Percentiles rank a stretch among this genome's conserved stretches.
phyloP scores from a whole-genome alignment of 2,888 invertebrate species.

The Drosophila cognata region DNA sequence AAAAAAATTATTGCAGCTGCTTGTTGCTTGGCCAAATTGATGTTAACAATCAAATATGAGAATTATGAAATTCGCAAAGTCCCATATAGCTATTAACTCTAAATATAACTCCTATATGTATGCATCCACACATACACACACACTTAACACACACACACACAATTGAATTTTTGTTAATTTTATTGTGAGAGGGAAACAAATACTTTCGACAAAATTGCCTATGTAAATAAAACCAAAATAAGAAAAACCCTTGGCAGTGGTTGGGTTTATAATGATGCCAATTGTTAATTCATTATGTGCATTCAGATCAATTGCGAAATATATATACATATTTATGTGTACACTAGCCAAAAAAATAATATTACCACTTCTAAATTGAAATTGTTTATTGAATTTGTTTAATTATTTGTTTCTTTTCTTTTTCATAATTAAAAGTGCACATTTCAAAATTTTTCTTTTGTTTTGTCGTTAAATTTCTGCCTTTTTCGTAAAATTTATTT shows the following conservation, averaged over 20 bases:
- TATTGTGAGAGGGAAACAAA: conserved; percentile 53
- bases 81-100: conserved; percentile 47
- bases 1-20: conserved; percentile 17
- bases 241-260: conserved; percentile 56
- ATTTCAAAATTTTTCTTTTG: neutral
- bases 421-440: neutral
- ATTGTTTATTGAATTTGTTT: neutral
- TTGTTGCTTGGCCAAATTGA: conserved; percentile 39
- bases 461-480: neutral
- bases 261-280: conserved; percentile 54
- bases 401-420: neutral
- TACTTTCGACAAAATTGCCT: conserved; percentile 59
- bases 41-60: conserved; percentile 45
- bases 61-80: conserved; percentile 40
- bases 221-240: conserved; percentile 66
- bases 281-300: conserved; percentile 7
- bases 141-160: neutral
- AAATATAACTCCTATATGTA: conserved; percentile 48
- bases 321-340: neutral
- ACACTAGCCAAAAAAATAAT: neutral
- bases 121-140: conserved; percentile 59
- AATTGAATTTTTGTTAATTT: conserved; percentile 57
- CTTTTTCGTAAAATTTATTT: neutral
- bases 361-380: neutral
- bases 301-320: neutral